Percentiles rank a stretch among this genome's conserved stretches.
These are phyloP conservation scores for Leptobrachium ailaonicum DNA, from an alignment of 2,113 vertebrate species.

Conservation along the genomic window DNA sequence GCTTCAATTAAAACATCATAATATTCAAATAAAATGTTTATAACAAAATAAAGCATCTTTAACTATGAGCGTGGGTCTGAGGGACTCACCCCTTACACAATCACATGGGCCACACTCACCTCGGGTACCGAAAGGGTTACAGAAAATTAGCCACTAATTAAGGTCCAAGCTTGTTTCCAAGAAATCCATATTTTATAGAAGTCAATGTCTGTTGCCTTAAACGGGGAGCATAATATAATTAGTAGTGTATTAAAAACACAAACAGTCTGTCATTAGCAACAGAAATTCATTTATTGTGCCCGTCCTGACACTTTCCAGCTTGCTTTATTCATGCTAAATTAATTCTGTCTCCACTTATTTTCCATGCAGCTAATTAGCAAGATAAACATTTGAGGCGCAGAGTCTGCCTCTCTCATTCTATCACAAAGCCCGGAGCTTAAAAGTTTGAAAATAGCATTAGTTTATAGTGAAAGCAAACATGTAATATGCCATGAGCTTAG, in stretches of 20 bases:
- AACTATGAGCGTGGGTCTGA: neutral
- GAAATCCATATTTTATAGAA: slow-evolving; percentile 57
- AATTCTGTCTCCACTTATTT: slow-evolving; percentile 53
- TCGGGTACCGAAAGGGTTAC: neutral
- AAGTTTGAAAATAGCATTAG: neutral
- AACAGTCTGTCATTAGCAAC: slow-evolving; percentile 50
- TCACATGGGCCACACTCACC: neutral
- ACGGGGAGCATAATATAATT: slow-evolving; percentile 61
- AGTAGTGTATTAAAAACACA: slow-evolving; percentile 57
- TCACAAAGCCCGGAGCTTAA: neutral
- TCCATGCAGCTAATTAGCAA: slow-evolving; percentile 54
- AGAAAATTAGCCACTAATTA: neutral
- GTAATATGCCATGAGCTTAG: no score
- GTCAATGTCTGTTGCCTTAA: slow-evolving; percentile 57
- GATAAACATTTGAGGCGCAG: slow-evolving; percentile 39
- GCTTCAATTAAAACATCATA: no score
- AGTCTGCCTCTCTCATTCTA: slow-evolving; percentile 39
- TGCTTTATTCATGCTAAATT: slow-evolving; percentile 55
- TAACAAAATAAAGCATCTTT: neutral
- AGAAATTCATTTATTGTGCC: slow-evolving; percentile 47
- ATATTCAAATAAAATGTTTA: no score
- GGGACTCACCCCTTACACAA: neutral
- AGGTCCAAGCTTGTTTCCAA: slow-evolving; percentile 50
- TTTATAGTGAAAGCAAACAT: neutral
- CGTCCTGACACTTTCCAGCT: slow-evolving; percentile 56